These are phyloP conservation scores for Apteryx owenii DNA, from an alignment of 2,113 vertebrate species.

Conservation along the genomic window DNA sequence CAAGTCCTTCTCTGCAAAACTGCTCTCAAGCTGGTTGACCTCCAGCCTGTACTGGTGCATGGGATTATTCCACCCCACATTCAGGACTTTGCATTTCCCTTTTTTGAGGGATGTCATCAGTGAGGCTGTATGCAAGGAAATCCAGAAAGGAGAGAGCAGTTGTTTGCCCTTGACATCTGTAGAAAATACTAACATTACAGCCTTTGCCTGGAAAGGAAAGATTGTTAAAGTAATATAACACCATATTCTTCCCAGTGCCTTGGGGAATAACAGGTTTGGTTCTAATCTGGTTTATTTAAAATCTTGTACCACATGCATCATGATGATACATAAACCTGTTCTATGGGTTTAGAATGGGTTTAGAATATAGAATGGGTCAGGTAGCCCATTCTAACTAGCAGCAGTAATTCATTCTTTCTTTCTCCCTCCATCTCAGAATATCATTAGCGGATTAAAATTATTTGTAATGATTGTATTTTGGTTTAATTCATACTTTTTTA, in stretches of 20 bases:
- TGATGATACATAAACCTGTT: background rate
- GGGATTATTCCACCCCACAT: too few relatives aligned
- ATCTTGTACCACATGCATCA: background rate
- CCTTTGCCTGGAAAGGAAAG: background rate
- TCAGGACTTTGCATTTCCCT: too few relatives aligned
- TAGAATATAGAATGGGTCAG: too few relatives aligned
- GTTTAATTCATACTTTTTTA: background rate
- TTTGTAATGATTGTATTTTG: background rate
- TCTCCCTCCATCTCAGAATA: background rate
- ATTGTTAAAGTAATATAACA: background rate
- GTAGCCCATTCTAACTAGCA: background rate
- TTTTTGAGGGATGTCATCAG: background rate
- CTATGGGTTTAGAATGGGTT: background rate
- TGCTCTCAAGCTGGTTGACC: too few relatives aligned
- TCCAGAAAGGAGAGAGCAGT: background rate
- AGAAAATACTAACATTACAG: background rate
- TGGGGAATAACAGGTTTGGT: background rate
- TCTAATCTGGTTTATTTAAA: background rate
- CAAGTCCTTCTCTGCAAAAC: too few relatives aligned
- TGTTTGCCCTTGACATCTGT: background rate
- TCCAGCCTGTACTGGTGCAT: too few relatives aligned
- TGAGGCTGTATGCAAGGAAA: background rate
- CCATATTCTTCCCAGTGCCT: background rate
- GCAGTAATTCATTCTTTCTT: background rate
- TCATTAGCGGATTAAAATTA: background rate